Base-by-base conservation (phyloP, 2,113 vertebrate genomes). In the Pygoscelis adeliae region DNA sequence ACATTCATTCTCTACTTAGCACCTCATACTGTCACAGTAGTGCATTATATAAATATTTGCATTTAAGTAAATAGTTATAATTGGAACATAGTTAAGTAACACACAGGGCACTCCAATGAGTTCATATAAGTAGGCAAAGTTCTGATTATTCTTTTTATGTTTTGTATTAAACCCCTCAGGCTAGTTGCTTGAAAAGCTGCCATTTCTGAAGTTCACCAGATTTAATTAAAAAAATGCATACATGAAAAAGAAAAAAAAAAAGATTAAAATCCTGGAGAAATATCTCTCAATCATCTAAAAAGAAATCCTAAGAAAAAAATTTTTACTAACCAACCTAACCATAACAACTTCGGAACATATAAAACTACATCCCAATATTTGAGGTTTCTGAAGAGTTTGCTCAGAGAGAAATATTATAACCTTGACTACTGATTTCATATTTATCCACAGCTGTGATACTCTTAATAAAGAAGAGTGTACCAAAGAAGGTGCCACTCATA, bases 21-120 rank as follows among this genome's bases (percentile, higher is more conserved):
- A 65, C 73, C 70, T 91, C 44, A 63, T 82, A 59, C 10, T 82
- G 89, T 25, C 77, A 84, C 52, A 32, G 3, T 82, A 82, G 44
- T 82, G 44, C 65, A 87, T 65, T 72, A 63, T 14, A 76, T 52
- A 93, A 96, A 96, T 87, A 96, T 96, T 97, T 95, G 55, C 89
- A 96, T 87, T 93, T 76, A 93, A 46, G 61, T 50, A 91, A 91
- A 93, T 66, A 71, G n/a, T 61, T 76, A 69, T 30, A 76, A 91
- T 89, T 73, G 93, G 81, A 95, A 95, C 92, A 96, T 9, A 61
- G 55, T 55, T 71, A 30, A 90, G n/a, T 25, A 83, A 83, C 38
- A 63, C 50, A 38, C 5, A 84, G 89, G 80, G 22, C 36, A 89
- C 12, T 87, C 63, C 81, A 91, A 30, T 58, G 65, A 92, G 52